phyloP scores from a whole-genome alignment of 2,113 vertebrate species.

The Semicossyphus pulcher region DNA sequence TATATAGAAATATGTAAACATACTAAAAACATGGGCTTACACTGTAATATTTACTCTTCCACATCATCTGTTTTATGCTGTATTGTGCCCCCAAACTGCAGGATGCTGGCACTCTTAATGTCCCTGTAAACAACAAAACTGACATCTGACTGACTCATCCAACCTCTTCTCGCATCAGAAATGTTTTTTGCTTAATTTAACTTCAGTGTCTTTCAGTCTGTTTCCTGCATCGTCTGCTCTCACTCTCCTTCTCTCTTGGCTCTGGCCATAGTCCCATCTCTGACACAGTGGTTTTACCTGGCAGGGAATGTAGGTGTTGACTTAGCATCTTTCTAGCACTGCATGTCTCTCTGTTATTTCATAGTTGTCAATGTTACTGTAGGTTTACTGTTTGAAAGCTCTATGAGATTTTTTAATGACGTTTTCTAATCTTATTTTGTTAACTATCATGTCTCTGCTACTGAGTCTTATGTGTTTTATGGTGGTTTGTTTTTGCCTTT shows the following conservation, averaged over 20 bases:
- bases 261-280: conserved; percentile 4
- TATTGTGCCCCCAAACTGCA: neutral
- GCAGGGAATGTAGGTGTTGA: neutral
- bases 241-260: neutral
- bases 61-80: neutral
- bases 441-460: no score
- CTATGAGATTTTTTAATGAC: neutral
- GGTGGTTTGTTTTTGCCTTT: neutral
- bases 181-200: neutral
- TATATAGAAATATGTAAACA: no score
- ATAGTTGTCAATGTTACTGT: neutral
- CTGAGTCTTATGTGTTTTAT: neutral
- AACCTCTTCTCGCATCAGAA: neutral
- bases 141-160: no score
- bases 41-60: neutral
- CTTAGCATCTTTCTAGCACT: neutral
- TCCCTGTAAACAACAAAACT: neutral
- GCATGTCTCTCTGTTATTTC: neutral
- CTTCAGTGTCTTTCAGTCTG: neutral
- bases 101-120: neutral
- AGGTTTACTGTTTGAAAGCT: neutral
- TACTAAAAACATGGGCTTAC: no score
- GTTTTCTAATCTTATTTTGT: neutral
- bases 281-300: conserved; percentile 4
- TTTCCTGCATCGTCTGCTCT: neutral